Percentiles rank a stretch among this genome's conserved stretches.
Conservation (phyloP, 2,888 invertebrate species). For the Pherbina coryleti region DNA sequence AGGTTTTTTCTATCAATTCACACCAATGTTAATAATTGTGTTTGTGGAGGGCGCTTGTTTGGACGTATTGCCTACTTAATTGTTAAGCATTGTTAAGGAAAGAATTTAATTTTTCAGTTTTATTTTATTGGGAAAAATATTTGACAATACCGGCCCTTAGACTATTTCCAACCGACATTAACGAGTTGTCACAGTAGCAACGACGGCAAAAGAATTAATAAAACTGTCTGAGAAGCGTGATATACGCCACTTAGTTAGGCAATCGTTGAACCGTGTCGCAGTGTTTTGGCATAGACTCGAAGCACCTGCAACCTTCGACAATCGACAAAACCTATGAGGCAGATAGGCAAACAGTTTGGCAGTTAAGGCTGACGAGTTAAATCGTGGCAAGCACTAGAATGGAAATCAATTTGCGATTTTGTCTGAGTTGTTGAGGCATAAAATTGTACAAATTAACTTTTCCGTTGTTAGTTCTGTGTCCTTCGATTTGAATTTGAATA, state of each 20-base stretch:
- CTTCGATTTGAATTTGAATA: neutral
- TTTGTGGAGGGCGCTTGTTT: too few species aligned
- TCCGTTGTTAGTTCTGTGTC: constrained; percentile 45
- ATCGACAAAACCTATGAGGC: neutral
- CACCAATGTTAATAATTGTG: too few species aligned
- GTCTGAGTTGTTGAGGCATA: constrained; percentile 45
- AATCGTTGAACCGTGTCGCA: constrained; percentile 21
- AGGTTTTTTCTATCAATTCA: constrained; percentile 41
- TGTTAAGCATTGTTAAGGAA: too few species aligned
- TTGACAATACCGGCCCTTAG: too few species aligned
- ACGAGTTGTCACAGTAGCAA: neutral
- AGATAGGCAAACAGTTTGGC: neutral
- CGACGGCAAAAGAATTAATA: constrained; percentile 22
- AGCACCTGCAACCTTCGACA: constrained; percentile 5
- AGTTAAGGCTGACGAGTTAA: neutral
- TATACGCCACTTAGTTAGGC: constrained; percentile 46
- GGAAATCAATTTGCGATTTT: constrained; percentile 52
- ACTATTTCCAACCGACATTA: neutral
- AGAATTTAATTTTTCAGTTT: too few species aligned
- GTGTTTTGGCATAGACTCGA: neutral
- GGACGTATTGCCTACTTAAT: too few species aligned
- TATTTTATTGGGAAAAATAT: too few species aligned
- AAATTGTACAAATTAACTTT: constrained; percentile 47
- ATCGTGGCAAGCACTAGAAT: constrained; percentile 7
- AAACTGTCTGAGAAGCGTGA: constrained; percentile 45